phyloP scores from a whole-genome alignment of 2,888 invertebrate species.

The Epicampocera succincta region DNA sequence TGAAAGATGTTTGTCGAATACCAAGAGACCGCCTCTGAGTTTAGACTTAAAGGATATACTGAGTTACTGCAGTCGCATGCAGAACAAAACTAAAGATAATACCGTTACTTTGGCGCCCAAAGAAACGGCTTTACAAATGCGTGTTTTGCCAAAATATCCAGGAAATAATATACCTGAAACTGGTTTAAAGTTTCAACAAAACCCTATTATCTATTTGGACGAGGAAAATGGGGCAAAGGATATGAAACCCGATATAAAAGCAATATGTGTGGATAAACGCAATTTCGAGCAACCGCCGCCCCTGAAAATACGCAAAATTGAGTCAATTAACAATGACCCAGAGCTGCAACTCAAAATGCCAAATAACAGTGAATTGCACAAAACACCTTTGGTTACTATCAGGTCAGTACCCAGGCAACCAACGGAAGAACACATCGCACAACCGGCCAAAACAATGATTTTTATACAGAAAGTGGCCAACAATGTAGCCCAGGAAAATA shows the following conservation, averaged over 20 bases:
- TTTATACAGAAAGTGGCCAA: constrained; percentile 24
- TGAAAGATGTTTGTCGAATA: constrained; percentile 56
- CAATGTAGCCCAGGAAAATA: constrained; percentile 4
- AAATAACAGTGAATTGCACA: constrained; percentile 30
- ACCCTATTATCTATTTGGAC: constrained; percentile 64
- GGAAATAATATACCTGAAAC: not conserved
- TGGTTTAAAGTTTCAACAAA: constrained; percentile 64
- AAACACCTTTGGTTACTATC: not conserved
- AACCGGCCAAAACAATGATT: not conserved
- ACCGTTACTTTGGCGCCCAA: constrained; percentile 74
- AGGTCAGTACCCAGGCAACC: constrained; percentile 5
- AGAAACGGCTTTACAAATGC: constrained; percentile 64
- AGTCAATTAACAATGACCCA: constrained; percentile 69
- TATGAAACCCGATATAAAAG: constrained; percentile 58
- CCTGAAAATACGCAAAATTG: constrained; percentile 75
- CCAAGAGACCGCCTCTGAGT: constrained; percentile 73
- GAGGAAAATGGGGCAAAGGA: constrained; percentile 52
- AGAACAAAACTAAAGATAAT: constrained; percentile 71
- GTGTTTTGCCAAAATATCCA: constrained; percentile 51
- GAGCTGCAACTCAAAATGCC: constrained; percentile 45
- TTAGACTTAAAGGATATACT: constrained; percentile 77
- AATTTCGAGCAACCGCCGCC: constrained; percentile 68
- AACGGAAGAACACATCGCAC: not conserved
- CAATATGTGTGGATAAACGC: constrained; percentile 38
- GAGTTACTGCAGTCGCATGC: constrained; percentile 77